phyloP scores from a whole-genome alignment of 1,140 invertebrate genomes.

The Alviniconcha marisindica region DNA sequence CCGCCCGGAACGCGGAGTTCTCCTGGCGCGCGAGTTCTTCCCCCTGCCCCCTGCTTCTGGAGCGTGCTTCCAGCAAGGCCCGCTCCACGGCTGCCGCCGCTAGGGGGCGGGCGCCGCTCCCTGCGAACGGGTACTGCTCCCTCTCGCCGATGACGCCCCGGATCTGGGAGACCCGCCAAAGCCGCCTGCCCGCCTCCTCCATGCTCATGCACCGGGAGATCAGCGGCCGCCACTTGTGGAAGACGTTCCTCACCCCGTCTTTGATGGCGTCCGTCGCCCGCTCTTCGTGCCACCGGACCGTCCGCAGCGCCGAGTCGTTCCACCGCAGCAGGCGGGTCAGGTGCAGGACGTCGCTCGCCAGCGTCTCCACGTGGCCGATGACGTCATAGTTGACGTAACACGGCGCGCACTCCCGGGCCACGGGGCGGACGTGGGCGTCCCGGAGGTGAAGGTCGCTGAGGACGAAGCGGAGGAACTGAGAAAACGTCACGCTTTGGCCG shows the following conservation, averaged over 20 bases:
- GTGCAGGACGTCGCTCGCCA: not conserved
- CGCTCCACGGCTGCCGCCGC: not conserved
- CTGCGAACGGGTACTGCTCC: not conserved
- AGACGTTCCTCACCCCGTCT: conserved; percentile 26
- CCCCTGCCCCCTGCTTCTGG: not conserved
- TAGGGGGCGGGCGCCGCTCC: not conserved
- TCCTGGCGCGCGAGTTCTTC: not conserved
- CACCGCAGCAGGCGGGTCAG: not conserved
- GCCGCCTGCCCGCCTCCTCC: not conserved
- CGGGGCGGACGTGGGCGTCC: conserved; percentile 23
- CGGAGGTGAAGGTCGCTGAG: not conserved
- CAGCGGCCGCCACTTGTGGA: not conserved
- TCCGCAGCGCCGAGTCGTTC: not conserved
- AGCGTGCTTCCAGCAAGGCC: not conserved
- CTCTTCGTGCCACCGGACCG: not conserved
- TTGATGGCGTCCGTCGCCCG: conserved; percentile 7
- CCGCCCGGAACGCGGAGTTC: not conserved
- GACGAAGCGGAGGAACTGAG: conserved; percentile 21
- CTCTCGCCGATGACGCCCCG: conserved; percentile 13
- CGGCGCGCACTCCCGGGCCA: not conserved
- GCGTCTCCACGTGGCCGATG: conserved; percentile 35
- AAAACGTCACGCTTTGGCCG: conserved; percentile 18
- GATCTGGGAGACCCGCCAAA: conserved; percentile 17
- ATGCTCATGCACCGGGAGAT: not conserved
- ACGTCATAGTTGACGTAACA: conserved; percentile 35